phyloP scores from a whole-genome alignment of 2,888 invertebrate species.

The Cephus nigrinus region DNA sequence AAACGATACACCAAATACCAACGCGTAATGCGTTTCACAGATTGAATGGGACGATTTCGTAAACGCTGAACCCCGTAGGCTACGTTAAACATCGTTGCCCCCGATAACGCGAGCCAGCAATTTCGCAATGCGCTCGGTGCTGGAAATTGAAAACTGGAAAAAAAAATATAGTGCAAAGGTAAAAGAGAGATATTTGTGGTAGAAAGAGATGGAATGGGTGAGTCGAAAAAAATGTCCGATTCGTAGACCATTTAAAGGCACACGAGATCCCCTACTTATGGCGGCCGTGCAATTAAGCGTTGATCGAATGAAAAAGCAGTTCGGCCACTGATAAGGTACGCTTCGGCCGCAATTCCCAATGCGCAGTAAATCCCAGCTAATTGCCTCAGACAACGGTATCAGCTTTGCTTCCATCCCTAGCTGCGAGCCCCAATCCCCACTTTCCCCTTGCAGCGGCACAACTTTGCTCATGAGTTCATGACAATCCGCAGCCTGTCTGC shows the following conservation, averaged over 20 bases:
- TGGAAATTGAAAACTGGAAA: neutral
- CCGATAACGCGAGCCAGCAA: neutral
- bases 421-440: slow-evolving; percentile 9
- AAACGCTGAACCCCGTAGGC: neutral
- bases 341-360: slow-evolving; percentile 13
- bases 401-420: neutral
- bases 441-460: slow-evolving; percentile 26
- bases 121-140: neutral
- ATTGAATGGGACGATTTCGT: neutral
- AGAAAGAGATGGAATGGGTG: neutral
- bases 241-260: neutral
- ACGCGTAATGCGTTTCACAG: neutral
- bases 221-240: neutral
- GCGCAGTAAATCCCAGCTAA: slow-evolving; percentile 45
- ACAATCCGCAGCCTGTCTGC: slow-evolving; percentile 31
- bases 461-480: neutral
- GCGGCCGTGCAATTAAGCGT: slow-evolving; percentile 18
- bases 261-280: neutral
- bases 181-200: neutral
- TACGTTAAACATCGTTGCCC: neutral
- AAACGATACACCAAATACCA: neutral
- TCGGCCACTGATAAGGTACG: slow-evolving; percentile 16
- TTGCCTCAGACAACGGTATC: slow-evolving; percentile 34
- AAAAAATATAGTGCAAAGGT: neutral
- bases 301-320: slow-evolving; percentile 24